Base-by-base conservation (phyloP, 2,797 vertebrate species). In the Aphelocoma californica region DNA sequence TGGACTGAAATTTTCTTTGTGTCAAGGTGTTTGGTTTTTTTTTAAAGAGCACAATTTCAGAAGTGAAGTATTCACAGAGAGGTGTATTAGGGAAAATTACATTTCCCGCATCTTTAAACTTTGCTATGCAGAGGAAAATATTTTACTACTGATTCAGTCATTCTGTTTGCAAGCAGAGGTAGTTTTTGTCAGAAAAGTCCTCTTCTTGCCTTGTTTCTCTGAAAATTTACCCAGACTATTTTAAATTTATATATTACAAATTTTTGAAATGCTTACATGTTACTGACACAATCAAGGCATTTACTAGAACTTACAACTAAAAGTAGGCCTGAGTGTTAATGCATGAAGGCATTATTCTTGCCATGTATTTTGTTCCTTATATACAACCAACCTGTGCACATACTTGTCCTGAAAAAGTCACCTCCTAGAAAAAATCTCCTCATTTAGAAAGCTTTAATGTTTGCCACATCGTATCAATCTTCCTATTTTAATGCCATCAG, bases 381-480 rank as follows among this genome's bases (percentile, higher is more conserved):
- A 3, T 71, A 32, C 0, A 0, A 31, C 18, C 38, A 45, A 26
- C 5, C 44, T 62, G 14, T 71, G 45, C 48, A 58, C 23, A 44
- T 67, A 47, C 10, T 25, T 69, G 20, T 53, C 53, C 38, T 80
- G 67, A 60, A 65, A 90, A 69, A 36, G 34, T 47, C n/a, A 88
- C 20, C 12, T 47, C 9, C 56, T 65, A 29, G 25, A 54, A 64
- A 12, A 24, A 24, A 57, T 34, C 56, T 17, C 21, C 21, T 90
- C 0, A 48, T 65, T 65, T 65, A 44, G 65, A 61, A 64, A 90
- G 32, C 17, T 75, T 72, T 60, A 32, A 10, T 53, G 23, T 72
- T 58, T 90, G 12, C 51, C 23, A 36, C 32, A 36, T 65, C 0
- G 0, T 44, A 17, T 60, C 29, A 40, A 1, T 69, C 25, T 23